Conservation (phyloP, 2,113 vertebrate species). For the Tautogolabrus adspersus region DNA sequence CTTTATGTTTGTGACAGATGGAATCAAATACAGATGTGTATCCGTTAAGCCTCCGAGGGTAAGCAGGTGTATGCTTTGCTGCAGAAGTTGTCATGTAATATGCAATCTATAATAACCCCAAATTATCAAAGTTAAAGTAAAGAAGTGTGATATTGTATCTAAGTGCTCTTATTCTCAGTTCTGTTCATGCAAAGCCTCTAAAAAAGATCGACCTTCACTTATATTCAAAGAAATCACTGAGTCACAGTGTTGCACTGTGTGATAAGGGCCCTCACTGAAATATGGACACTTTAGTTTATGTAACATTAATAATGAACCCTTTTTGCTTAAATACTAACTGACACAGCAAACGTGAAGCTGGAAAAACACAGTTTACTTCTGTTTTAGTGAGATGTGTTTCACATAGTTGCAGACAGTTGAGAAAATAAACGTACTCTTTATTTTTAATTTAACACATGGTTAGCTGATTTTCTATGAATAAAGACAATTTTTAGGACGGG, state of each 20-base stretch:
- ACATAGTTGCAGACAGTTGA: neutral
- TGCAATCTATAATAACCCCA: neutral
- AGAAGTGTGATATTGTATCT: too few species aligned
- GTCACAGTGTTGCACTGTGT: neutral
- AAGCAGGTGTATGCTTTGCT: neutral
- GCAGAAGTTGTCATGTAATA: neutral
- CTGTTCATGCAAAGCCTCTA: neutral
- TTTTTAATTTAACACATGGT: too few species aligned
- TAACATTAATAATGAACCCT: neutral
- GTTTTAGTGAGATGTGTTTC: too few species aligned
- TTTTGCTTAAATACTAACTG: neutral
- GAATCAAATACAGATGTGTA: neutral
- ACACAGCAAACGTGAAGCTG: too few species aligned
- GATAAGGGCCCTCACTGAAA: neutral
- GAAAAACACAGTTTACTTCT: neutral
- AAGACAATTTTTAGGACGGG: too few species aligned
- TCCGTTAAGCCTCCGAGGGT: neutral
- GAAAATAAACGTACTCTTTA: neutral
- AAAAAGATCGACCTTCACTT: neutral
- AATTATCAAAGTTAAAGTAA: neutral
- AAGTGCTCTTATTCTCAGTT: neutral
- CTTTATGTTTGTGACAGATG: neutral
- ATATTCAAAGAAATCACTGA: neutral
- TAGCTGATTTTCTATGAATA: too few species aligned
- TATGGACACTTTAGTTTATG: neutral